Base-by-base conservation (phyloP, 2,888 invertebrate species). In the Hedychridium roseum region DNA sequence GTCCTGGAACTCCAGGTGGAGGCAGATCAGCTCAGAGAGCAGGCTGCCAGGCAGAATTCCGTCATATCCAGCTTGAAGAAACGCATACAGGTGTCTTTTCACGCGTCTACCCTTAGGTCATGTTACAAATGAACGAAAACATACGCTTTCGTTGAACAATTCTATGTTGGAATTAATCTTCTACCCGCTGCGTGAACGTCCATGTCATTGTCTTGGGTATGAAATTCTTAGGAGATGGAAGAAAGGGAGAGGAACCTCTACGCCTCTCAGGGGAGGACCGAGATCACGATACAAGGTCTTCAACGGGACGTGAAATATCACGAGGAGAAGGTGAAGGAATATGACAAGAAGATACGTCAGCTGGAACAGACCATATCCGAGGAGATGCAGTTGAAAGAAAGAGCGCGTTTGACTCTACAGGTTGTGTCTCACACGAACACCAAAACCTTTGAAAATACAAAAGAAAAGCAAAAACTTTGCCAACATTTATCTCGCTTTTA, bases 41-140 rank as follows among this genome's bases (percentile, higher is more conserved):
- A 92, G 77, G 86, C 90, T 35, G 92, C 92, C 1, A 82, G 93
- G 26, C 92, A 93, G 76, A 89, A 88, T 66, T 88, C 92, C 0
- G 83, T 92, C 32, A 89, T 93, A 60, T 85, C 86, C 2, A 92
- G 92, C 0, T 82, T 92, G 38, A 89, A 89, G 73, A 90, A 89
- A 74, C 87, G 92, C 48, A 85, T 92, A 30, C 81, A 82, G 74
- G 82, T 81, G 45, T n/a, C n/a, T n/a, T n/a, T n/a, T n/a, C n/a
- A n/a, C n/a, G n/a, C n/a, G n/a, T n/a, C n/a, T n/a, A n/a, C n/a
- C n/a, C n/a, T n/a, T n/a, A n/a, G n/a, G n/a, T n/a, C n/a, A n/a
- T n/a, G n/a, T n/a, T n/a, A n/a, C n/a, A n/a, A n/a, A n/a, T n/a
- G n/a, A n/a, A n/a, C n/a, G n/a, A n/a, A n/a, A n/a, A n/a, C n/a